Conservation (phyloP, 2,797 vertebrate species). For the Darevskia mixta region DNA sequence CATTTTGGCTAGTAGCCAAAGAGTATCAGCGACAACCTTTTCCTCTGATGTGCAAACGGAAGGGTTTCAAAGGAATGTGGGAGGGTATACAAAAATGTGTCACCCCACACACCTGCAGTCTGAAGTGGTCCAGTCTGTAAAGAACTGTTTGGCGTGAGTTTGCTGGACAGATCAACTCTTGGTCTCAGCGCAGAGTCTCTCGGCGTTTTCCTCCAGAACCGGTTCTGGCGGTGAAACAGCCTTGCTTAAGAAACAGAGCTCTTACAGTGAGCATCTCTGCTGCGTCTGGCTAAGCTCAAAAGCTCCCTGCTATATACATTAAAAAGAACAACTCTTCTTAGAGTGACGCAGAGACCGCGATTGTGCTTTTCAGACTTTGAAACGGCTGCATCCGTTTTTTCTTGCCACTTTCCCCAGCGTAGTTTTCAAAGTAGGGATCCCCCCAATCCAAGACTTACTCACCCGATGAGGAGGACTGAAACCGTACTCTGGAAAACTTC, state of each 20-base stretch:
- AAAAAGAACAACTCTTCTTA: not conserved
- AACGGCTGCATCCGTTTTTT: not conserved
- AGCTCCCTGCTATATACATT: not conserved
- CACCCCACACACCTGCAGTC: not conserved
- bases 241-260: not conserved
- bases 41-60: not conserved
- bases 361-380: not conserved
- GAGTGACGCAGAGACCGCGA: not conserved
- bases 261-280: not conserved
- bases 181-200: not conserved
- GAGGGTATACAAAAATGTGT: too few species aligned
- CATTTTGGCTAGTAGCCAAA: too few species aligned
- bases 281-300: not conserved
- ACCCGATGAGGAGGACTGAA: not conserved
- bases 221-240: not conserved
- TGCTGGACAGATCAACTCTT: not conserved
- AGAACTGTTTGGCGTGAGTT: not conserved
- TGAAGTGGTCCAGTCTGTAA: not conserved
- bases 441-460: not conserved
- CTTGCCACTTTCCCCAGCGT: not conserved
- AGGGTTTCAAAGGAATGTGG: too few species aligned
- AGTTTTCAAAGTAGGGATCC: not conserved
- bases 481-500: not conserved
- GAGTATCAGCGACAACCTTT: not conserved
- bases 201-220: not conserved